A percentile compares a stretch with the other conserved stretches of the same genome.
These are phyloP conservation scores for Aurelia coerulea DNA, from an alignment of 30 jellyfish, hydroid and myxozoan species.

Conservation along the genomic window DNA sequence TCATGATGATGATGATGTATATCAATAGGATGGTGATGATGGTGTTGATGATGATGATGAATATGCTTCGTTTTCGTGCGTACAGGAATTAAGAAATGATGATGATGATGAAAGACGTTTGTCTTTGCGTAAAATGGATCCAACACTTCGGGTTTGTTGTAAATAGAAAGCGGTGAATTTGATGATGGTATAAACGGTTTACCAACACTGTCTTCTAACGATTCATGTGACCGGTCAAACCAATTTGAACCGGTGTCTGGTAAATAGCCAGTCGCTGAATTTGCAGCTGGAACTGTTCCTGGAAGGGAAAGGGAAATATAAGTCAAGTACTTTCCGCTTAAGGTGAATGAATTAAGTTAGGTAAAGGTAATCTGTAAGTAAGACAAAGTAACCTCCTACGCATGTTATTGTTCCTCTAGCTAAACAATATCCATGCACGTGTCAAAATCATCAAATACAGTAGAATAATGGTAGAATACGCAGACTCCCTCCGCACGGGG, in stretches of 20 bases:
- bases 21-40: conserved; percentile 2
- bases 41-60: conserved; percentile 66
- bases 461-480: no score
- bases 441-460: no score
- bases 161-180: conserved; percentile 62
- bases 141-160: conserved; percentile 77
- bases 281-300: conserved; percentile 58
- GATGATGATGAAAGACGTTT: conserved; percentile 66
- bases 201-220: conserved; percentile 64
- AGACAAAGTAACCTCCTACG: no score
- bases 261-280: conserved; percentile 52
- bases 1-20: conserved; percentile 25
- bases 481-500: no score
- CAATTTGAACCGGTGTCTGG: conserved; percentile 84
- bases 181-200: conserved; percentile 74
- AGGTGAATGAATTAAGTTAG: no score
- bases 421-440: no score
- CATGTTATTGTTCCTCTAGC: no score
- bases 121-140: conserved; percentile 72
- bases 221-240: conserved; percentile 47
- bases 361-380: no score
- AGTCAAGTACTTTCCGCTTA: no score
- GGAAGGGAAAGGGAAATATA: neutral
- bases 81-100: conserved; percentile 60
- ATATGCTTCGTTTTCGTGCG: conserved; percentile 52